Percentiles rank a stretch among this genome's conserved stretches.
Evolutionary conservation across 2,113 vertebrate genomes (phyloP).

Genomic region (Syrmaticus mikado): DNA sequence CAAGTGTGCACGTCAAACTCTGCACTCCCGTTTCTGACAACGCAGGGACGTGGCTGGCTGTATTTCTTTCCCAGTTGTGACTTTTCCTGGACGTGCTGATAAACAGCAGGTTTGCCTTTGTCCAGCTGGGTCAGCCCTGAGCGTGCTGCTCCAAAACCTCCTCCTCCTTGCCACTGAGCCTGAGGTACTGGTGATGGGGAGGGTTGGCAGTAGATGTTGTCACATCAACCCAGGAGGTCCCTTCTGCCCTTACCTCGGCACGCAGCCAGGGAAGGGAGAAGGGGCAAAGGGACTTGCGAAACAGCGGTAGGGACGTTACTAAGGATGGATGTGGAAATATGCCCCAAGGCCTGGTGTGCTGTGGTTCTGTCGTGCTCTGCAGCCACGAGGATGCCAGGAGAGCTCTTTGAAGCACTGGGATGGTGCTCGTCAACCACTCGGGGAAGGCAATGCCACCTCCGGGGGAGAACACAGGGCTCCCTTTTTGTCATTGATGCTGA

Average conservation of each 20-base stretch:
- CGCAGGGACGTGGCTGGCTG: not conserved
- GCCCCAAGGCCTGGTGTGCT: not conserved
- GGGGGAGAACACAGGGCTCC: conserved; percentile 34
- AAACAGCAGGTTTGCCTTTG: not conserved
- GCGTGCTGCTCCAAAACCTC: not conserved
- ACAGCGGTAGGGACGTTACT: accelerated
- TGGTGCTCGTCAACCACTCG: not conserved
- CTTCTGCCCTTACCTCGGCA: not conserved
- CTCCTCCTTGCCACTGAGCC: not conserved
- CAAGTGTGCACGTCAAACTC: accelerated
- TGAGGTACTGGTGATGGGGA: not conserved
- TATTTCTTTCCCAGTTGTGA: not conserved
- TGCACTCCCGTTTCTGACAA: accelerated
- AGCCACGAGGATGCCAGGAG: conserved; percentile 23
- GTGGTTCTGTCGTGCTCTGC: not conserved
- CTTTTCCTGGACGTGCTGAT: not conserved
- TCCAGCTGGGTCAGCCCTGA: not conserved
- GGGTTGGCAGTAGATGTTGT: not conserved
- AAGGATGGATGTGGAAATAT: not conserved
- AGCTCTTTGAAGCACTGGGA: conserved; percentile 50
- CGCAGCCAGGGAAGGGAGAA: accelerated
- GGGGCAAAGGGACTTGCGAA: not conserved
- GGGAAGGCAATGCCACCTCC: conserved; percentile 45
- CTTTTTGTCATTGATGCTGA: conserved; percentile 28
- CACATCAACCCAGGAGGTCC: not conserved